Percentiles rank a stretch among this genome's conserved stretches.
Conservation (phyloP, 2,113 vertebrate genomes). For the Bungarus multicinctus region DNA sequence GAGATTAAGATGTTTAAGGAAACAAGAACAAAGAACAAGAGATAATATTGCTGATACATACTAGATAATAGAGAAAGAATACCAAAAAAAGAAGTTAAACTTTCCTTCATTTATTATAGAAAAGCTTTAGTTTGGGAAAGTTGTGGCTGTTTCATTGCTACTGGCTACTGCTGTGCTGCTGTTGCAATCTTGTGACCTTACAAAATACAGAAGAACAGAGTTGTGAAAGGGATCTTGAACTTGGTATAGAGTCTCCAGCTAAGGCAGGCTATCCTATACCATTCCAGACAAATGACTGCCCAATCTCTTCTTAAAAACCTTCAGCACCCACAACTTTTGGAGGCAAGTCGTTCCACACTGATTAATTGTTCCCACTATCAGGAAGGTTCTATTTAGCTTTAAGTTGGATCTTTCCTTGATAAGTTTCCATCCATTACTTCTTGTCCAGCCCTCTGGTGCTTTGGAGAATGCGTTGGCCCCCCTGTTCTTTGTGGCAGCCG, state of each 20-base stretch:
- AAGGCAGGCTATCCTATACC: too few relatives aligned
- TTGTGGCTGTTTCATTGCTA: too few relatives aligned
- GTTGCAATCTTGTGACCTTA: too few relatives aligned
- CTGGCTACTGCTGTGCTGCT: too few relatives aligned
- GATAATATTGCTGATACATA: not conserved
- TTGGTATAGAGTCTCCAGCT: too few relatives aligned
- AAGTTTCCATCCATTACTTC: not conserved
- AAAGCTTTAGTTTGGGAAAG: not conserved
- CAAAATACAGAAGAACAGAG: too few relatives aligned
- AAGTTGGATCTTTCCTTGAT: not conserved
- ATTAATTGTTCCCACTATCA: too few relatives aligned
- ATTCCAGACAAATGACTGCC: too few relatives aligned
- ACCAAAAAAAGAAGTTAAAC: not conserved
- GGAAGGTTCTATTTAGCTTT: not conserved
- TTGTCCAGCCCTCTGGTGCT: not conserved
- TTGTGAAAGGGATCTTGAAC: too few relatives aligned
- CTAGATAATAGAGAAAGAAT: not conserved
- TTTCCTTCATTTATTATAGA: not conserved
- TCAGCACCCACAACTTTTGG: too few relatives aligned
- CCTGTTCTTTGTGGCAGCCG: not conserved
- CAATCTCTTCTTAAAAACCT: too few relatives aligned
- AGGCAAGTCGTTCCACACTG: too few relatives aligned
- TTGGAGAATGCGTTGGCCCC: not conserved
- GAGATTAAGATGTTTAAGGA: not conserved
- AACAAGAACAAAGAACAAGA: not conserved